Conservation (phyloP, 2,888 invertebrate genomes). For the Andrena chrysosceles region DNA sequence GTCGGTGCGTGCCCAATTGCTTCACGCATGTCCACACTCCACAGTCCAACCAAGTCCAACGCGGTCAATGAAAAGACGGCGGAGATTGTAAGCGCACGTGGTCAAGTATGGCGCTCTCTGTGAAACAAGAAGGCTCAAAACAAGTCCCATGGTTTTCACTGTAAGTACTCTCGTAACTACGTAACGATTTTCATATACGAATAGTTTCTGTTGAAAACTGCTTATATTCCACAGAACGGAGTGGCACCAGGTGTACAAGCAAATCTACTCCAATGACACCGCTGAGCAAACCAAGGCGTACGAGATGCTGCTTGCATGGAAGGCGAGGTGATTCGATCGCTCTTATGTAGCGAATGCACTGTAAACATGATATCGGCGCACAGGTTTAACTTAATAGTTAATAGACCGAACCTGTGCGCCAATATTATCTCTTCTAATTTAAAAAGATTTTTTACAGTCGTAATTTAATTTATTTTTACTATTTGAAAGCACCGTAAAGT, state of each 20-base stretch:
- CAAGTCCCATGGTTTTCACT: constrained; percentile 80
- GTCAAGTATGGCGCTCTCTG: constrained; percentile 72
- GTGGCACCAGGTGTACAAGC: constrained; percentile 80
- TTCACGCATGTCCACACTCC: not conserved
- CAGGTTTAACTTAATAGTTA: no score
- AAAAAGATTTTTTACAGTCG: no score
- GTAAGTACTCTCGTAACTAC: constrained; percentile 65
- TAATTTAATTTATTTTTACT: no score
- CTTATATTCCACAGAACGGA: constrained; percentile 70
- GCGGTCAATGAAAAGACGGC: not conserved
- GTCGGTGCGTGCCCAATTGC: not conserved
- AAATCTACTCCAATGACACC: constrained; percentile 79
- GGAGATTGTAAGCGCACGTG: constrained; percentile 38
- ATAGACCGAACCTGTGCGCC: no score
- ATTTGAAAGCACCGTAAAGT: not conserved
- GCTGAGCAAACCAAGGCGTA: constrained; percentile 77
- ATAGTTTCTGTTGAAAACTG: not conserved
- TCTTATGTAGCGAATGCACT: not conserved
- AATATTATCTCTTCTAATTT: no score
- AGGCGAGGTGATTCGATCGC: constrained; percentile 77
- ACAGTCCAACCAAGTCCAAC: no score
- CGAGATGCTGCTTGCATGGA: constrained; percentile 80
- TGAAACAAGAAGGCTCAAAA: constrained; percentile 69
- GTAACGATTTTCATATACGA: not conserved
- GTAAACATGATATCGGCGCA: no score